Percentiles rank a stretch among this genome's conserved stretches.
phyloP scores from a whole-genome alignment of 2,797 vertebrate species.

The Microctenopoma stevenorrisi region DNA sequence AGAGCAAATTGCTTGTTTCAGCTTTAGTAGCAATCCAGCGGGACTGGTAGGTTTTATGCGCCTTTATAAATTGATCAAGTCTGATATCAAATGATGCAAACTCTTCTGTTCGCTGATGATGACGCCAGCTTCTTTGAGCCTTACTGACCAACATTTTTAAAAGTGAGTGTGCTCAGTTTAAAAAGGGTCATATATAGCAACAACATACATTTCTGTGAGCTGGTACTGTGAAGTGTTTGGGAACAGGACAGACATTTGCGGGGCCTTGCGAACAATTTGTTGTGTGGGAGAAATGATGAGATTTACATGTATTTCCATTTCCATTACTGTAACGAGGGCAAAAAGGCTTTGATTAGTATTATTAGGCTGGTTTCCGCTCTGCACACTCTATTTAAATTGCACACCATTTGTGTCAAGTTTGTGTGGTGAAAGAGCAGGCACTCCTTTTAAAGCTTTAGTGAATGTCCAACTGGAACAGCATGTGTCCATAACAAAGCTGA shows the following conservation, averaged over 20 bases:
- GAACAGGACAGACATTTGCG: conserved; percentile 16
- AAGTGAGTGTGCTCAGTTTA: background rate
- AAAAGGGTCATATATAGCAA: background rate
- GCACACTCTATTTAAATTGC: conserved; percentile 9
- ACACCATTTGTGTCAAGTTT: conserved; percentile 2
- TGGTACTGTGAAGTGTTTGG: conserved; percentile 9
- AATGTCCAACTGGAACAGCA: background rate
- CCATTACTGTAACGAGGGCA: conserved; percentile 6
- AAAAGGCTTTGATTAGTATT: conserved; percentile 14
- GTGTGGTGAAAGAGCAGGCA: background rate
- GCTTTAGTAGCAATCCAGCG: conserved; percentile 14
- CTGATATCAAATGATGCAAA: conserved; percentile 9
- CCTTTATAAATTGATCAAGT: conserved; percentile 19
- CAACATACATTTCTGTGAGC: background rate
- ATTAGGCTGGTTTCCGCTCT: conserved; percentile 18
- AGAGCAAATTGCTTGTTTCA: conserved; percentile 28
- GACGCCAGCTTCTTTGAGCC: background rate
- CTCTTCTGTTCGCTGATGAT: background rate
- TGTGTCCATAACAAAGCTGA: background rate
- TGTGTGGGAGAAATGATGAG: conserved; percentile 29
- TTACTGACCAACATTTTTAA: background rate
- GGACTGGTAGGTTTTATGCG: background rate
- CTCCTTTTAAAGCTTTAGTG: background rate
- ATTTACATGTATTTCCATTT: conserved; percentile 33
- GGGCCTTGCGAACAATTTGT: conserved; percentile 3